Conservation (phyloP, 2,888 invertebrate genomes). For the Nesidiocoris tenuis region DNA sequence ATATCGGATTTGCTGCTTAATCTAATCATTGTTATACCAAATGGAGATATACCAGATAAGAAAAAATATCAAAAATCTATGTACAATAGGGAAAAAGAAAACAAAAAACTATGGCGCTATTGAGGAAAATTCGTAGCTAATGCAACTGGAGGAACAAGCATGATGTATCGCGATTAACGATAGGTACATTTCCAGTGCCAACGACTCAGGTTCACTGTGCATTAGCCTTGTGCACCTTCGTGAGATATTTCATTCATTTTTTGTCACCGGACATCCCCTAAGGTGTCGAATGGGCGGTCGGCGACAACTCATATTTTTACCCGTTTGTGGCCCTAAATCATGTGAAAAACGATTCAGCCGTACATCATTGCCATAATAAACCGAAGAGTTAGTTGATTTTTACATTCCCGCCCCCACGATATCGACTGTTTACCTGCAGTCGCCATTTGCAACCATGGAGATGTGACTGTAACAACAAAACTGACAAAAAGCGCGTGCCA, state of each 20-base stretch:
- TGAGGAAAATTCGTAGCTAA: no score
- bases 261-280: neutral
- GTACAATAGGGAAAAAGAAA: no score
- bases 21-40: no score
- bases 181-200: no score
- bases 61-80: no score
- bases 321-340: neutral
- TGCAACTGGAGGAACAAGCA: no score
- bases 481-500: constrained; percentile 5
- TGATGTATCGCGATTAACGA: no score
- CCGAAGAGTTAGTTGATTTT: neutral
- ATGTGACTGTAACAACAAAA: constrained; percentile 12
- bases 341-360: no score
- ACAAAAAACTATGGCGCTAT: no score
- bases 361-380: no score
- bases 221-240: neutral
- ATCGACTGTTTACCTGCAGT: neutral
- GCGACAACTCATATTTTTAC: neutral
- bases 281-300: neutral
- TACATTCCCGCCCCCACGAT: neutral
- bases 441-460: constrained; percentile 21
- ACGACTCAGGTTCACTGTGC: neutral
- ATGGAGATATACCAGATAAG: no score
- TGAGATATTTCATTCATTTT: neutral
- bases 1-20: no score